phyloP scores from a whole-genome alignment of 2,113 vertebrate species.

The Crocuta crocuta region DNA sequence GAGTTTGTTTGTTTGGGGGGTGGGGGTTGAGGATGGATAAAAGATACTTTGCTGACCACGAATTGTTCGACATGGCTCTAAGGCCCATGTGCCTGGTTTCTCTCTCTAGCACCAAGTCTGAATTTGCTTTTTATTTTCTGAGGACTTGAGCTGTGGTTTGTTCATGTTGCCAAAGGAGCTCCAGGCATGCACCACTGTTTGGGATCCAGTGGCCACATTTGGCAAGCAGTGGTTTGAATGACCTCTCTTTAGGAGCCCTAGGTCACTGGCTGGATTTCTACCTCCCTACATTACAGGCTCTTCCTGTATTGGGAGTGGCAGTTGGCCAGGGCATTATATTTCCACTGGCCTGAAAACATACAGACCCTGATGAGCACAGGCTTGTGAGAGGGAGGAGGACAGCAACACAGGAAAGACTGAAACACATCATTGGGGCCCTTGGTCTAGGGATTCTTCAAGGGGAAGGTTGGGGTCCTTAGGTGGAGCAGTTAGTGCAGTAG shows the following conservation, averaged over 20 bases:
- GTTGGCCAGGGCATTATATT: constrained; percentile 81
- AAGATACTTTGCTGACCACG: constrained; percentile 73
- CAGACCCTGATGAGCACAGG: constrained; percentile 70
- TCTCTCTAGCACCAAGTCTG: constrained; percentile 67
- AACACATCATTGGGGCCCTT: background rate
- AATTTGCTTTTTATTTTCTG: constrained; percentile 76
- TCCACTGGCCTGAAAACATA: constrained; percentile 79
- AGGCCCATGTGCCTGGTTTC: constrained; percentile 73
- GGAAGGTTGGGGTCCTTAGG: background rate
- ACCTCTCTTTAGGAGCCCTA: constrained; percentile 77
- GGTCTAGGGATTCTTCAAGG: background rate
- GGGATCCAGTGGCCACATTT: constrained; percentile 78
- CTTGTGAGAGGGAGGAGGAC: constrained; percentile 24
- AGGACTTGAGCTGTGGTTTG: constrained; percentile 78
- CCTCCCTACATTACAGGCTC: constrained; percentile 69
- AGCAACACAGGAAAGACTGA: constrained; percentile 48
- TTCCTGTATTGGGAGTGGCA: constrained; percentile 80
- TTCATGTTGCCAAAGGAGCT: constrained; percentile 66
- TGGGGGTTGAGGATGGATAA: constrained; percentile 12
- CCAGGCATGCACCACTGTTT: constrained; percentile 78
- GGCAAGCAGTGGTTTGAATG: constrained; percentile 78
- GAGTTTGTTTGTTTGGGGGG: constrained; percentile 73
- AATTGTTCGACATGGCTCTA: constrained; percentile 59
- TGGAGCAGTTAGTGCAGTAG: background rate
- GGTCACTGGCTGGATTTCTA: constrained; percentile 71